Percentiles rank a stretch among this genome's conserved stretches.
These are phyloP conservation scores for Typhlichthys subterraneus DNA, from an alignment of 2,797 vertebrate species.

Conservation along the genomic window DNA sequence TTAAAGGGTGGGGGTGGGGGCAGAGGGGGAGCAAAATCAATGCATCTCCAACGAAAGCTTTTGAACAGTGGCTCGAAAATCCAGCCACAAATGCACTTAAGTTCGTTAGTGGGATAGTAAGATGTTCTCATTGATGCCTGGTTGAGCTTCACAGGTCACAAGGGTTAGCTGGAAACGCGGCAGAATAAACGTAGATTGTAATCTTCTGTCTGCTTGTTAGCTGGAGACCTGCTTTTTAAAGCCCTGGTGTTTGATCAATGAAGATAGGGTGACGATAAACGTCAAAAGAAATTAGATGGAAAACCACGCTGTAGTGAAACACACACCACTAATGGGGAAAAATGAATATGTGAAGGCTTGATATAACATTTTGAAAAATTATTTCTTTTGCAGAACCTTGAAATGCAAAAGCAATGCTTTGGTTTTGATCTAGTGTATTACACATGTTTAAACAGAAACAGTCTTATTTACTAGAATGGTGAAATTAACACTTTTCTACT, in stretches of 20 bases:
- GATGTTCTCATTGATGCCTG: conserved; percentile 34
- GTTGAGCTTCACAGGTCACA: conserved; percentile 46
- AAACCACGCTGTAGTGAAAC: no score
- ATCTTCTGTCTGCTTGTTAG: background rate
- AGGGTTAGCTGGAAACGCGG: conserved; percentile 4
- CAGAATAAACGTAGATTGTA: background rate
- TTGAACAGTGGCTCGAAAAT: conserved; percentile 73
- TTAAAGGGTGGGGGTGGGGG: conserved; percentile 50
- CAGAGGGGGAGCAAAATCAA: conserved; percentile 49
- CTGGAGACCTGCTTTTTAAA: background rate
- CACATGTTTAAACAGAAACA: no score
- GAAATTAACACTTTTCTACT: no score
- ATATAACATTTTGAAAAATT: no score
- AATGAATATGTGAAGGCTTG: no score
- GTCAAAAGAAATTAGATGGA: background rate
- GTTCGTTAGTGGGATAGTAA: conserved; percentile 10
- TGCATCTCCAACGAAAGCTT: conserved; percentile 74
- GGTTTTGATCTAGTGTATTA: no score
- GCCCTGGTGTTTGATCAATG: background rate
- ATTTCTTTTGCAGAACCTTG: no score
- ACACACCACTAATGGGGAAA: no score
- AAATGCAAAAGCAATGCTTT: no score
- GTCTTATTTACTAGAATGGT: no score
- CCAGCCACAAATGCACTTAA: conserved; percentile 64
- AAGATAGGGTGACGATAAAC: conserved; percentile 1